Percentiles rank a stretch among this genome's conserved stretches.
phyloP scores from a whole-genome alignment of 2,113 vertebrate species.

The Mystacornis crossleyi region DNA sequence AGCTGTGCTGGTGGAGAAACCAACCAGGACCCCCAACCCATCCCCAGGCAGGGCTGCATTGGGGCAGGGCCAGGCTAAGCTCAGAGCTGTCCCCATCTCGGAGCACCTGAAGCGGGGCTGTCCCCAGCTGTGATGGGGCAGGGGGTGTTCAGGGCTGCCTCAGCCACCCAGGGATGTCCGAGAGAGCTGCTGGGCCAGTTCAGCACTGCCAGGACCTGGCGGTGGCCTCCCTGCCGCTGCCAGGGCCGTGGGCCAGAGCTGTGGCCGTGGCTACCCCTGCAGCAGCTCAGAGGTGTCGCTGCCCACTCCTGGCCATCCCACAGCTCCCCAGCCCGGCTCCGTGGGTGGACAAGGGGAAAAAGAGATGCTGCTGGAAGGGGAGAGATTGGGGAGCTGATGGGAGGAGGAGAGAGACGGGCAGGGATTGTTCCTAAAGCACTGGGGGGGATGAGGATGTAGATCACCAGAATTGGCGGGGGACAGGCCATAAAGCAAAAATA shows the following conservation, averaged over 20 bases:
- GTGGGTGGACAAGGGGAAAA: neutral
- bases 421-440: conserved; percentile 30
- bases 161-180: rapidly evolving
- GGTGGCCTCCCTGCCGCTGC: neutral
- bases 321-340: neutral
- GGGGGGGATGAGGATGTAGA: conserved; percentile 49
- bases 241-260: neutral
- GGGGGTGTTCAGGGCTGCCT: neutral
- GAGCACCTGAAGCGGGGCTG: neutral
- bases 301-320: neutral
- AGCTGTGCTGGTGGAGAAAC: neutral
- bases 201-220: neutral
- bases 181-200: neutral
- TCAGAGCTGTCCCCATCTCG: neutral
- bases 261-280: rapidly evolving
- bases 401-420: neutral
- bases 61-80: neutral
- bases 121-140: neutral
- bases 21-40: neutral
- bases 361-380: neutral
- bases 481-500: conserved; percentile 71
- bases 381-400: neutral
- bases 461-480: conserved; percentile 58
- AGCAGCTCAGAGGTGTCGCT: neutral
- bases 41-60: rapidly evolving